Conservation (phyloP, 2,113 vertebrate species). For the Cynocephalus volans region DNA sequence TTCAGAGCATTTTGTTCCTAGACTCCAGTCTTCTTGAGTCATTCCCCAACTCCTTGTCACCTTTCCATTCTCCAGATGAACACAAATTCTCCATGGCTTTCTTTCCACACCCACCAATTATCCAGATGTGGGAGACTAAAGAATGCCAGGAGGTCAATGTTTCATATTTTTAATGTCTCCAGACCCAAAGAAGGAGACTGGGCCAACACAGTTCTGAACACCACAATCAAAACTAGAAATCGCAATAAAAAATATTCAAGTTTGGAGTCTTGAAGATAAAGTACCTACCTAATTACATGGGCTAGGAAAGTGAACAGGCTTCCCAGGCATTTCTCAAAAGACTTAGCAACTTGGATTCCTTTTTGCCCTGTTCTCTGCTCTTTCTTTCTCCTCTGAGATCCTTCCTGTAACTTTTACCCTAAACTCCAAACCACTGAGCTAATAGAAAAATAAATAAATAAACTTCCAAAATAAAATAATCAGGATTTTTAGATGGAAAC, state of each 20-base stretch:
- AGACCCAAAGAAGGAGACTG: background rate
- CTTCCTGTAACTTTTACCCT: conserved; percentile 24
- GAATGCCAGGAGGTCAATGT: background rate
- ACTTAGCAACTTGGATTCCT: background rate
- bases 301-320: background rate
- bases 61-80: conserved; percentile 37
- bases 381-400: background rate
- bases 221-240: conserved; percentile 35
- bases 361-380: background rate
- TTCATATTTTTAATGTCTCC: conserved; percentile 50
- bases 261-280: conserved; percentile 31
- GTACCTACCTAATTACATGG: background rate
- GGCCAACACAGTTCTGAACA: background rate
- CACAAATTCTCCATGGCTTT: conserved; percentile 21
- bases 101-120: conserved; percentile 38
- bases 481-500: conserved; percentile 57
- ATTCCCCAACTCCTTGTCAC: background rate
- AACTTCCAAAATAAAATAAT: conserved; percentile 59
- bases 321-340: background rate
- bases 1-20: background rate
- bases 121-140: background rate
- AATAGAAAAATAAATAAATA: conserved; percentile 56
- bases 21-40: conserved; percentile 1
- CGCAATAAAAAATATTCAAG: background rate
- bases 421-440: background rate